These are phyloP conservation scores for Maniola hyperantus DNA, from an alignment of 2,888 invertebrate genomes.

Conservation along the genomic window DNA sequence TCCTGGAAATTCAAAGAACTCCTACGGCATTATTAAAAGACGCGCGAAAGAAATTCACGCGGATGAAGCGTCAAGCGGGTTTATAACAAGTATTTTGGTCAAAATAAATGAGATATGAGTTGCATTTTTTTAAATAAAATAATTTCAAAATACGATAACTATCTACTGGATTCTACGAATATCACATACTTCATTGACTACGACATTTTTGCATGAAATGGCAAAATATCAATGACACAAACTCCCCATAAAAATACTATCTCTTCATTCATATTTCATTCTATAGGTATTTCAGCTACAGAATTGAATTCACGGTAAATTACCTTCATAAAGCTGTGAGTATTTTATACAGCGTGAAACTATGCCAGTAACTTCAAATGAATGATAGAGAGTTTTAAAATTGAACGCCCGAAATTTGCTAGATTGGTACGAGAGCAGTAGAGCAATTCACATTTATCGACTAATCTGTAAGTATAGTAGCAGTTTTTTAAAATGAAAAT, in stretches of 20 bases:
- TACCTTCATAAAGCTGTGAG: background rate
- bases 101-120: no score
- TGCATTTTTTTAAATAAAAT: no score
- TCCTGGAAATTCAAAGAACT: no score
- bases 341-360: slow-evolving; percentile 12
- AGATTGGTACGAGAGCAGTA: slow-evolving; percentile 11
- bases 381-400: slow-evolving; percentile 47
- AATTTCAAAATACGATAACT: no score
- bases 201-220: background rate
- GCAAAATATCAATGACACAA: slow-evolving; percentile 2
- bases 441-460: slow-evolving; percentile 5
- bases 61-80: no score
- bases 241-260: slow-evolving; percentile 37
- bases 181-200: background rate
- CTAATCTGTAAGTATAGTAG: background rate
- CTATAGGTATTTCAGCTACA: slow-evolving; percentile 10
- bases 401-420: slow-evolving; percentile 47
- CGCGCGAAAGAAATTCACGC: no score
- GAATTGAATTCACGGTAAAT: slow-evolving; percentile 14
- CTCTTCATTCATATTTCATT: background rate
- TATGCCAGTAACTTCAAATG: slow-evolving; percentile 29
- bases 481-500: no score
- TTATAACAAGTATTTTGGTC: no score
- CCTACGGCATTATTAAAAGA: no score
- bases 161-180: background rate